Conservation (phyloP, 2,113 vertebrate species). For the Cynocephalus volans region DNA sequence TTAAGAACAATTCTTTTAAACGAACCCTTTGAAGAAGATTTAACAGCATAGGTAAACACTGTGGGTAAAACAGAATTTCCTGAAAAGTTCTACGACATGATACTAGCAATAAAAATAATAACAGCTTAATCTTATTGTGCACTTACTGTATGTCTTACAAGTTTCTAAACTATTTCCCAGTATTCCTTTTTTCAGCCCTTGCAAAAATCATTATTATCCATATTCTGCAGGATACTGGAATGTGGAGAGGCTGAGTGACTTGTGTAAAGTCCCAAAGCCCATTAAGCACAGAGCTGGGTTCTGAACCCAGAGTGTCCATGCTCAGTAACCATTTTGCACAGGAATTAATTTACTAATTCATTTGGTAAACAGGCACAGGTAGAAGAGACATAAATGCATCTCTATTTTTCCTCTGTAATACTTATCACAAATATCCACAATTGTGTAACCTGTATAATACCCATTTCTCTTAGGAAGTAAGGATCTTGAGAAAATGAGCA, state of each 20-base stretch:
- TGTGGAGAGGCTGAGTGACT: neutral
- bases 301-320: neutral
- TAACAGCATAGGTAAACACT: neutral
- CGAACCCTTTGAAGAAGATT: neutral
- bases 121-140: neutral
- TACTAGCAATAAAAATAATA: neutral
- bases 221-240: neutral
- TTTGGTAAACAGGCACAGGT: neutral
- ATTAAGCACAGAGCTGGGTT: neutral
- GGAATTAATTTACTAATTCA: neutral
- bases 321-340: neutral
- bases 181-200: neutral
- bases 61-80: neutral
- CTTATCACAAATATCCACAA: neutral
- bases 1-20: neutral
- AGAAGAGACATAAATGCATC: neutral
- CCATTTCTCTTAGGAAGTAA: neutral
- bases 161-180: neutral
- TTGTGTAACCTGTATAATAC: neutral
- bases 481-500: neutral
- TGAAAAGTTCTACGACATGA: neutral
- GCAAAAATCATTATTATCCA: neutral
- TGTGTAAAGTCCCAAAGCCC: neutral
- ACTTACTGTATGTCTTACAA: neutral
- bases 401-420: neutral